Base-by-base conservation (phyloP, 1,140 invertebrate genomes). In the Dryas iulia region DNA sequence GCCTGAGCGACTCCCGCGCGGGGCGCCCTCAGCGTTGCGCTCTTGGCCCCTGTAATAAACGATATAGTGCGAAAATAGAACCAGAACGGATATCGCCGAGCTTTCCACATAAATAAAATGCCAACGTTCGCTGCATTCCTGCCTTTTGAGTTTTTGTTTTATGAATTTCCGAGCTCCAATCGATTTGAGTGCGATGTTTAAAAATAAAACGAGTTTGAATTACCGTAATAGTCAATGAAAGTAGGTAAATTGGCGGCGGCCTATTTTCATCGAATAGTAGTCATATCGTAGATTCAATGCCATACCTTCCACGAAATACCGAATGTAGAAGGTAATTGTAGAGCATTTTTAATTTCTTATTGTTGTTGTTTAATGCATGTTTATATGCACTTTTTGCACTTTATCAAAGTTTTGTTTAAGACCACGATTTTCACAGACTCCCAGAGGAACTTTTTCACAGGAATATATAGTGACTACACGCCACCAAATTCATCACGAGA, bases 21-120 rank as follows among this genome's bases (percentile, higher is more conserved):
- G 56, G 73, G 72, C 72, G 74, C 74, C 75, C 72, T 72, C 64
- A 71, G 74, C 76, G 71, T 56, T 66, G 59, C 63, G 72, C 62
- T 73, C 70, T 70, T 73, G 80, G 76, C 83, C 78, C 77, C 81
- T 78, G 74, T 84, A 81, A 82, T 86, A 87, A 83, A 86, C 85
- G 85, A 82, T 85, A 85, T 81, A 80, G 79, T 80, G 80, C 84
- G 76, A 90, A 88, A 91, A 90, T 90, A 91, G 86, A 87, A 88
- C 76, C 73, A 73, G 70, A 83, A 81, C 81, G 78, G 79, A 78
- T 84, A 89, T 84, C 77, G 73, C 67, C 75, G 66, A 71, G 74
- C 74, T 84, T 78, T 84, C 66, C 76, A 76, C 81, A 74, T 86
- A 86, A 87, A 89, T 87, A 87, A 89, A 88, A 87, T 83, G 82